phyloP scores from a whole-genome alignment of 2,888 invertebrate genomes.

The Coenonympha arcania region DNA sequence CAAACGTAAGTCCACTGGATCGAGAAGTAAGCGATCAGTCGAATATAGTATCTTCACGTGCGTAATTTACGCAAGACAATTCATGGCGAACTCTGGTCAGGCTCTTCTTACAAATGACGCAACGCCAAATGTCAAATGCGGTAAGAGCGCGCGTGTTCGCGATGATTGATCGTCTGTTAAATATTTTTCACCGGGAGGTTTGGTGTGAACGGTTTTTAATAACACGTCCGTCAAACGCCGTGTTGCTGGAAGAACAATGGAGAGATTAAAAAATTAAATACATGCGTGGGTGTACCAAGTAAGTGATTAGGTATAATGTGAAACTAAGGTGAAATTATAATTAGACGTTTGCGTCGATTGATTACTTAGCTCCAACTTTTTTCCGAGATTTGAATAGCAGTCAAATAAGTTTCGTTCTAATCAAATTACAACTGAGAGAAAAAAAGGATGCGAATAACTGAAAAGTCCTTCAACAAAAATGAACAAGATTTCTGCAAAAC shows the following conservation, averaged over 20 bases:
- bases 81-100: no score
- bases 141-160: conserved; percentile 28
- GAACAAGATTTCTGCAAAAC: conserved; percentile 19
- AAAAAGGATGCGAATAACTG: no score
- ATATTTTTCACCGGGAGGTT: conserved; percentile 13
- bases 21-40: no score
- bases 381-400: no score
- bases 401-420: no score
- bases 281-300: background rate
- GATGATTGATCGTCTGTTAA: conserved; percentile 43
- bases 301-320: background rate
- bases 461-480: no score
- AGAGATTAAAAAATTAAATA: conserved; percentile 1
- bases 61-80: no score
- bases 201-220: conserved; percentile 26
- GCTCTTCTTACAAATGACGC: no score
- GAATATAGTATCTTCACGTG: no score
- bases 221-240: conserved; percentile 20
- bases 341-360: background rate
- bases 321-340: background rate
- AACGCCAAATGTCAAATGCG: conserved; percentile 25
- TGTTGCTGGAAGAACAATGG: conserved; percentile 15
- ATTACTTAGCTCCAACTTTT: no score
- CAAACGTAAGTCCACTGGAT: no score
- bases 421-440: no score